Base-by-base conservation (phyloP, 2,113 vertebrate species). In the Dasypus novemcinctus region DNA sequence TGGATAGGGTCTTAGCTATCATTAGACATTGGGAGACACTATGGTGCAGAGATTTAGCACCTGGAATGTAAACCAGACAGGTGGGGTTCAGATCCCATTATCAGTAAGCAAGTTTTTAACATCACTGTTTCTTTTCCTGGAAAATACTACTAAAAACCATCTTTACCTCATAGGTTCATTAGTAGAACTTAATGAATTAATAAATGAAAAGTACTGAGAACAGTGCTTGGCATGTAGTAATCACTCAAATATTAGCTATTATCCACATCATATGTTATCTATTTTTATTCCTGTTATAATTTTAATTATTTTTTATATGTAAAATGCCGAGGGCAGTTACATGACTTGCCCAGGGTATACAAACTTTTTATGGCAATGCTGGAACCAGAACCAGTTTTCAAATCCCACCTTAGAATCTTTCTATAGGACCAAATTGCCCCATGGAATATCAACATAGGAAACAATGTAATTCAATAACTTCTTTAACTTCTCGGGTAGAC, bases 141-240 rank as follows among this genome's bases (percentile, higher is more conserved):
- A 87, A 93, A 90, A 87, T 80, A 31, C 54, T 38, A 54, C 69
- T 94, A 41, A 95, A 94, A 96, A 59, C 20, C 86, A 68, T 84
- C 41, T 29, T 64, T 83, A 80, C 36, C 4, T 90, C 36, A 90
- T 63, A 91, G 46, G 25, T 41, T 94, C 23, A 80, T 92, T 81
- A 71, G 90, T 95, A 90, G 36, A 20, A 85, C 84, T 95, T 97
- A 88, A 87, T 92, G 59, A 94, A 23, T 94, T 95, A 95, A 93
- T 89, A 90, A 87, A 64, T 88, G 43, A 68, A 84, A 90, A 91
- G 10, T 92, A 90, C 76, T 95, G 87, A 74, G 3, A 85, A 85
- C 23, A 69, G n/a, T 88, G 52, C 20, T 79, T 94, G 75, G 27
- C 69, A 94, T 17, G 52, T 81, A 68, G 61, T 72, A 89, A 84